Evolutionary conservation across 2,113 vertebrate genomes (phyloP), one percentile per base, ranked within the genome.

Genomic region (Heloderma charlesbogerti): DNA sequence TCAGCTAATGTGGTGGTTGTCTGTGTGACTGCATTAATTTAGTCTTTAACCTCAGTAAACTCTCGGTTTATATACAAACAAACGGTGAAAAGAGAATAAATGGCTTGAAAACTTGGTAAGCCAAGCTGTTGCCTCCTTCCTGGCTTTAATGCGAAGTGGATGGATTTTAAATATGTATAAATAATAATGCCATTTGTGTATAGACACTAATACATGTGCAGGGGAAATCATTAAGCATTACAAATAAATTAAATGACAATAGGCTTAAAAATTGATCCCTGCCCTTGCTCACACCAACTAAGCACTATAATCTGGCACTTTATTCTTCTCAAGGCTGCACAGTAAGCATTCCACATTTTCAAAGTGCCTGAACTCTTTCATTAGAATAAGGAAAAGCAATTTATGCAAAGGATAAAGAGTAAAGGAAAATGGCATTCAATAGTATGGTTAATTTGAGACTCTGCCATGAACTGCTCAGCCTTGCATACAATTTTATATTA

Each of bases 241-340:
- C 66, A 90, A 86, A 90, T 90, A 71, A 86, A 86, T 80, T 66
- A 90, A 79, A 86, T 51, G 63, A 90, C 57, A 86, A 43, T 78
- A 54, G 22, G 87, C 78, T 93, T 95, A 87, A 40, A 90, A 90
- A 94, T 94, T 0, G 0, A 91, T 96, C 89, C 88, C 84, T 45
- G 66, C 91, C 37, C 78, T 90, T 89, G 63, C 75, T 87, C 25
- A 82, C 51, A 89, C 25, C 66, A 40, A 92, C 87, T 45, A 90
- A 79, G 18, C 88, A 90, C 16, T 90, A 67, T 87, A 84, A 10
- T 2, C 45, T 80, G 85, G 22, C 85, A 57, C n/a, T 85, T 84
- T 43, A 87, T 93, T 13, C 88, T 89, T 51, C 16, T 51, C 51
- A 71, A 83, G 37, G n/a, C 86, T 90, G 87, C 87, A 84, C 1